Percentiles rank a stretch among this genome's conserved stretches.
Evolutionary conservation across 2,113 vertebrate species (phyloP).

Genomic region (Australoheros scitulus): DNA sequence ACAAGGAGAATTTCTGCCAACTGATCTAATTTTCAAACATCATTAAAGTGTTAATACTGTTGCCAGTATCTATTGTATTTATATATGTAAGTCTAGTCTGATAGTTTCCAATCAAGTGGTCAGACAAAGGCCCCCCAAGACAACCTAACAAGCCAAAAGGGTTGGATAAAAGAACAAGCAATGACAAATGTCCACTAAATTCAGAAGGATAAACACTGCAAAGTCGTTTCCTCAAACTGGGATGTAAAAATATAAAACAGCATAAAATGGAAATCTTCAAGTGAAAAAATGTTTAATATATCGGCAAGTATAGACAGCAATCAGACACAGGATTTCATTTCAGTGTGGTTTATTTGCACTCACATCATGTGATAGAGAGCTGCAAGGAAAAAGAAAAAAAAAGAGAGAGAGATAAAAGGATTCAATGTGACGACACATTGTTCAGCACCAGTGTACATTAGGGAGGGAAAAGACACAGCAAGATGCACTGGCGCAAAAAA

Average conservation of each 20-base stretch:
- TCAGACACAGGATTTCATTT: constrained; percentile 43
- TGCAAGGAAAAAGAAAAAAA: constrained; percentile 44
- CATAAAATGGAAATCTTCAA: not conserved
- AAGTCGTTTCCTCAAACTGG: not conserved
- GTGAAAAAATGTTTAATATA: not conserved
- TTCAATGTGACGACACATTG: constrained; percentile 58
- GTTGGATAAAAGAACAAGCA: not conserved
- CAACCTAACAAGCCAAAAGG: not conserved
- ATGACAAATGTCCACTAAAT: not conserved
- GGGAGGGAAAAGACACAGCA: constrained; percentile 5
- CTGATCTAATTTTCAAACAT: not conserved
- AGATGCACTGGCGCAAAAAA: constrained; percentile 24
- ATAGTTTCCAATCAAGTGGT: not conserved
- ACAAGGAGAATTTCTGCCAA: not conserved
- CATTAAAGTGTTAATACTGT: not conserved
- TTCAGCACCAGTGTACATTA: constrained; percentile 72
- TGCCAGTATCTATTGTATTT: not conserved
- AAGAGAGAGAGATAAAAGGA: constrained; percentile 30
- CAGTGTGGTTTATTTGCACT: constrained; percentile 77
- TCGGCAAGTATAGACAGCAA: not conserved
- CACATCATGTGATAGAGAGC: constrained; percentile 74
- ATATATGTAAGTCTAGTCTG: not conserved
- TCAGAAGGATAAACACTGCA: not conserved
- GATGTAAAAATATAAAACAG: not conserved
- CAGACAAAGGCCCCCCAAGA: not conserved